phyloP scores from a whole-genome alignment of 2,888 invertebrate genomes.

The Oscheius sp. region DNA sequence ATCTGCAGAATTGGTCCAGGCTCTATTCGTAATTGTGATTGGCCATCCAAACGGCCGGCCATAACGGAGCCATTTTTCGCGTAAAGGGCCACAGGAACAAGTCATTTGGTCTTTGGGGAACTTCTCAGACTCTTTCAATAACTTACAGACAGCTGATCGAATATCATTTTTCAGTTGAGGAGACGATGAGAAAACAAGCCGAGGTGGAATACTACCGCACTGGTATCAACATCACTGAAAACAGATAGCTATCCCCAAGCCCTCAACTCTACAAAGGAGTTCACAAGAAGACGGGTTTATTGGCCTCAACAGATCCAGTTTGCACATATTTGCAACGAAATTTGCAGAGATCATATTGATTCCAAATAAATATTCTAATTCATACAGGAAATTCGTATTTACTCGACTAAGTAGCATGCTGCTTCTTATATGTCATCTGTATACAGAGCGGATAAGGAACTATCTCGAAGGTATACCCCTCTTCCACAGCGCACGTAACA shows the following conservation, averaged over 20 bases:
- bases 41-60: not conserved
- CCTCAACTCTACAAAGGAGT: not conserved
- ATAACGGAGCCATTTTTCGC: too few relatives aligned
- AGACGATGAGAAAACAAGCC: slow-evolving; percentile 30
- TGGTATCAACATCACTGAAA: slow-evolving; percentile 31
- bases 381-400: too few relatives aligned
- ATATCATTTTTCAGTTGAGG: slow-evolving; percentile 29
- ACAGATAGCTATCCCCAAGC: not conserved
- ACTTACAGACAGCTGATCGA: not conserved
- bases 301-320: not conserved
- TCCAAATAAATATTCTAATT: not conserved
- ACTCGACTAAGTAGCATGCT: too few relatives aligned
- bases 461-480: too few relatives aligned
- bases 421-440: too few relatives aligned
- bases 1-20: not conserved
- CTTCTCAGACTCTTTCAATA: not conserved
- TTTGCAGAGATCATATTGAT: not conserved
- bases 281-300: slow-evolving; percentile 5
- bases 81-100: too few relatives aligned
- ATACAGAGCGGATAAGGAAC: too few relatives aligned
- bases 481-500: too few relatives aligned
- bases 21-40: not conserved
- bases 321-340: not conserved
- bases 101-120: too few relatives aligned
- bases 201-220: slow-evolving; percentile 27